Percentiles rank a stretch among this genome's conserved stretches.
Conservation (phyloP, 2,888 invertebrate species). For the Marasmarcha lunaedactyla region DNA sequence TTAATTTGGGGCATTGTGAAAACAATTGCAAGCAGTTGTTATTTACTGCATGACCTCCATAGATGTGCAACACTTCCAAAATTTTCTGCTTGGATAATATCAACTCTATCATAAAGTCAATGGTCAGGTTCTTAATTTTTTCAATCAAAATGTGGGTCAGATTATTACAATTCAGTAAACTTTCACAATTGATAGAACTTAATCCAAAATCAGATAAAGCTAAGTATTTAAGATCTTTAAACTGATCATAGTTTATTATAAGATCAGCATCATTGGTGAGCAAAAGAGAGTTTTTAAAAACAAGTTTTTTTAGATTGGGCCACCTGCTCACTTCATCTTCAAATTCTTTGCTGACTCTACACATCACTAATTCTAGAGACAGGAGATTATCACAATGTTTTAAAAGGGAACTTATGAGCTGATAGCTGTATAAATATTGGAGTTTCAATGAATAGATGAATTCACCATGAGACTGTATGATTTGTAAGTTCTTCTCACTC, state of each 20-base stretch:
- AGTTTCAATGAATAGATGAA: constrained; percentile 39
- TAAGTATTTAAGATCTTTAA: constrained; percentile 37
- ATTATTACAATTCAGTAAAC: constrained; percentile 36
- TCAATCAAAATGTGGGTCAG: constrained; percentile 49
- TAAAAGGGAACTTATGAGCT: constrained; percentile 34
- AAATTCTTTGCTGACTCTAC: constrained; percentile 40
- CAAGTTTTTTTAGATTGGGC: constrained; percentile 42
- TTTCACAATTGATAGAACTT: constrained; percentile 34
- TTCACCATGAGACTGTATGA: constrained; percentile 37
- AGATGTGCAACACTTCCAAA: constrained; percentile 41
- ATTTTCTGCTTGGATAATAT: constrained; percentile 35
- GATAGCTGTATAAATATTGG: constrained; percentile 47
- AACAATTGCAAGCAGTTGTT: constrained; percentile 39
- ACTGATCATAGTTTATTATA: constrained; percentile 36
- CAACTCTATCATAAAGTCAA: constrained; percentile 37
- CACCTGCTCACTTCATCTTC: constrained; percentile 37
- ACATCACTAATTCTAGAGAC: constrained; percentile 54
- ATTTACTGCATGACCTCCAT: constrained; percentile 45
- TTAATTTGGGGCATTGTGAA: constrained; percentile 37
- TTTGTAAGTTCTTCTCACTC: constrained; percentile 32
- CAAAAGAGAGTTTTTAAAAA: constrained; percentile 47
- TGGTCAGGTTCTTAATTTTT: constrained; percentile 42
- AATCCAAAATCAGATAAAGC: constrained; percentile 55
- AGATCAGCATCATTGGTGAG: constrained; percentile 29
- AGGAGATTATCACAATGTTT: constrained; percentile 39